These are phyloP conservation scores for Pampusana beccarii DNA, from an alignment of 2,113 vertebrate genomes.

Conservation along the genomic window DNA sequence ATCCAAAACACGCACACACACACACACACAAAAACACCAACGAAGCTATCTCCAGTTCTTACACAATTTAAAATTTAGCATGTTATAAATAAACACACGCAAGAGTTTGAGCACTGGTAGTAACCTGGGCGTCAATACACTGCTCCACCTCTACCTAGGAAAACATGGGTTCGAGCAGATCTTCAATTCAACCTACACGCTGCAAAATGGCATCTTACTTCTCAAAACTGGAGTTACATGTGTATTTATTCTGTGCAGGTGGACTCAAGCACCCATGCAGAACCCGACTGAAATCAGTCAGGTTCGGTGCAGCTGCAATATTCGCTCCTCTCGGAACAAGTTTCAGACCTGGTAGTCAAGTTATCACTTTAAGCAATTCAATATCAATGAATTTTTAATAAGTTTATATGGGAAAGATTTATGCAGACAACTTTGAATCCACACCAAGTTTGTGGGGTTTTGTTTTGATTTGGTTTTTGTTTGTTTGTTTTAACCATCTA, in stretches of 20 bases:
- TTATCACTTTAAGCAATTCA: background rate
- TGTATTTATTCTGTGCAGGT: background rate
- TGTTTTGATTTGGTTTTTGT: accelerated
- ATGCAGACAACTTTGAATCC: background rate
- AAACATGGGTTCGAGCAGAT: background rate
- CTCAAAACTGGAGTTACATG: background rate
- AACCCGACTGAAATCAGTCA: background rate
- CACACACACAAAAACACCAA: background rate
- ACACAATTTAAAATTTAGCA: background rate
- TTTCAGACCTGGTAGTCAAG: background rate
- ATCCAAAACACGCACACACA: too few relatives aligned
- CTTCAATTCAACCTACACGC: accelerated
- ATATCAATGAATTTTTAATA: background rate
- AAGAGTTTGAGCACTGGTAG: background rate
- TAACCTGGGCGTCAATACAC: background rate
- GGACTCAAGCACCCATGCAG: background rate
- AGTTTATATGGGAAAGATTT: background rate
- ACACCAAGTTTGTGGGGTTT: background rate
- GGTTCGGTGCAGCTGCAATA: background rate
- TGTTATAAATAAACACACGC: background rate
- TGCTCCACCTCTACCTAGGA: background rate
- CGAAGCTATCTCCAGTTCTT: background rate
- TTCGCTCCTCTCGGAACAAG: background rate
- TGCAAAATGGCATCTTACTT: background rate
- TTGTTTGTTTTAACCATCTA: background rate